These are phyloP conservation scores for Plestiodon gilberti DNA, from an alignment of 2,113 vertebrate species.

Conservation along the genomic window DNA sequence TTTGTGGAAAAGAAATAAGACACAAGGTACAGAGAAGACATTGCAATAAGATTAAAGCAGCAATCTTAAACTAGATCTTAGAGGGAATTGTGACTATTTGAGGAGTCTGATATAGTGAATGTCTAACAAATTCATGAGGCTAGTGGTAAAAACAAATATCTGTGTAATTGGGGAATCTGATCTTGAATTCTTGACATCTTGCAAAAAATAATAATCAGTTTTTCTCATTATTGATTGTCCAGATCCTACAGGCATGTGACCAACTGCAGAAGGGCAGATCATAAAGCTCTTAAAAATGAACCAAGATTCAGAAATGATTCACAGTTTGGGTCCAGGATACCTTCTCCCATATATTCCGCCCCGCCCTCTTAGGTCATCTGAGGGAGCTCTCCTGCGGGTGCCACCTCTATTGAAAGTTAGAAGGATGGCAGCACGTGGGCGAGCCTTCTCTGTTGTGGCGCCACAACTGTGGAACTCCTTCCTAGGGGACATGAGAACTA, in stretches of 20 bases:
- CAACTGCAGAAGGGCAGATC: background rate
- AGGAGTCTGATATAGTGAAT: background rate
- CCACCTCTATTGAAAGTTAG: too few species aligned
- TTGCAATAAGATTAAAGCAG: background rate
- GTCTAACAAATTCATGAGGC: background rate
- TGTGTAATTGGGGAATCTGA: background rate
- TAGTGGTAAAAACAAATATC: background rate
- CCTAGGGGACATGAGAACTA: too few species aligned
- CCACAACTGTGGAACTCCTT: too few species aligned
- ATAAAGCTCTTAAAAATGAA: background rate
- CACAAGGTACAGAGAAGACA: background rate
- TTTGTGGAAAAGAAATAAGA: slow-evolving; percentile 14
- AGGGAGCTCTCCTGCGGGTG: too few species aligned
- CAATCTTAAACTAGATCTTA: background rate
- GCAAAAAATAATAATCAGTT: background rate
- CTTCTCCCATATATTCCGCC: too few species aligned
- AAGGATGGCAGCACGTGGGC: too few species aligned
- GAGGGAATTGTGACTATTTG: background rate
- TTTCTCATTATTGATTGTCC: background rate
- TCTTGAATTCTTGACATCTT: background rate
- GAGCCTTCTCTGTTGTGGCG: too few species aligned
- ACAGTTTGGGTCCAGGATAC: too few species aligned
- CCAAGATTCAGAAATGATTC: rapidly evolving
- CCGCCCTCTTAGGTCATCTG: too few species aligned
- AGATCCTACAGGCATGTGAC: background rate